A percentile compares a stretch with the other conserved stretches of the same genome.
phyloP scores from a whole-genome alignment of 2,113 vertebrate species.

The Hemiprocne comata region DNA sequence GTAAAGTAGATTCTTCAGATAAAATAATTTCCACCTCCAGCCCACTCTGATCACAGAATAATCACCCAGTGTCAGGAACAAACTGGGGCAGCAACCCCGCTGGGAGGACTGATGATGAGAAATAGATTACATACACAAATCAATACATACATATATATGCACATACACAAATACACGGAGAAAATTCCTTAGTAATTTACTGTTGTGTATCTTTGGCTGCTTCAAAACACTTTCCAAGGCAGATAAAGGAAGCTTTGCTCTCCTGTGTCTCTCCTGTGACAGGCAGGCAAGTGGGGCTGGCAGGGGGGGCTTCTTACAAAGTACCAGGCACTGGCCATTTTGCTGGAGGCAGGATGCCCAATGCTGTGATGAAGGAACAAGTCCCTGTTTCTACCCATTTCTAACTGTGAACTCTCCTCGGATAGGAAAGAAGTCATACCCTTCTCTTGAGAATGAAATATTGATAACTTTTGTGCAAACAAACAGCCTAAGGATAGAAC shows the following conservation, averaged over 20 bases:
- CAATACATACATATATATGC: neutral
- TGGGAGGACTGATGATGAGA: neutral
- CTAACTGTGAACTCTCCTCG: neutral
- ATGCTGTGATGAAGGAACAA: neutral
- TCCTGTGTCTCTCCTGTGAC: neutral
- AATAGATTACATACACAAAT: neutral
- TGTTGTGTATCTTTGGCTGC: neutral
- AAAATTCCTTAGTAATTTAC: neutral
- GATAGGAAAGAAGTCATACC: neutral
- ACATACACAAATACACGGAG: accelerated
- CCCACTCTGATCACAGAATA: neutral
- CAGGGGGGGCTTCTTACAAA: neutral
- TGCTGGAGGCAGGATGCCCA: neutral
- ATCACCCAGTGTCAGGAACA: neutral
- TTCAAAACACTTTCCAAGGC: neutral
- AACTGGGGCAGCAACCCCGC: neutral
- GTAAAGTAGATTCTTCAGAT: neutral
- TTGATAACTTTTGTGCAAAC: neutral
- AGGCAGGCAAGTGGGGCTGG: neutral
- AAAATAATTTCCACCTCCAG: neutral
- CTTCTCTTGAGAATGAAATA: neutral
- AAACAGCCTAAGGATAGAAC: accelerated
- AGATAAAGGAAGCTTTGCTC: neutral
- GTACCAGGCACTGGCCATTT: neutral
- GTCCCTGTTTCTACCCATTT: neutral